Base-by-base conservation (phyloP, 2,797 vertebrate species). In the Luscinia luscinia region DNA sequence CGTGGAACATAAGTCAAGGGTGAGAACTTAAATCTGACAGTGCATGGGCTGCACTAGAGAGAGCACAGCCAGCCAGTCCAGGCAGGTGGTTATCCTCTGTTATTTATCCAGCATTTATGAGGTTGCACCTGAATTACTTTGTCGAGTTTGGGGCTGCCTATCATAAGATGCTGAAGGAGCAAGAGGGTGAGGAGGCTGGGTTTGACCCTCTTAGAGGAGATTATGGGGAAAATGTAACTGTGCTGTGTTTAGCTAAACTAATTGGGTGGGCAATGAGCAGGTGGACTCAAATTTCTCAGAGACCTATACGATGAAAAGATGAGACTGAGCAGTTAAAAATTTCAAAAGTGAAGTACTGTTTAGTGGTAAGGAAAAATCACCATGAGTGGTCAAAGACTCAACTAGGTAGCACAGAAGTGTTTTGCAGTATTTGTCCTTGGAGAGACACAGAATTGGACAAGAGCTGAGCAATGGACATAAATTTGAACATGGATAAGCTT, bases 1-100 rank as follows among this genome's bases (percentile, higher is more conserved):
- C 64, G 7, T 4, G 1, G 1, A 63, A 66, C 1, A 0, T 36
- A 23, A 58, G 26, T 20, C 18, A 34, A 15, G 9, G 15, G 16
- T 58, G 12, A 17, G 46, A 72, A 26, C 11, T 73, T 36, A 62
- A 73, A 4, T 7, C 14, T 72, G 48, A 23, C 4, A 15, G 19
- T 59, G 14, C 22, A 12, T 48, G 36, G 40, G 19, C 19, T 57
- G 28, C 38, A 51, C 70, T 46, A 24, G 38, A 30, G 40, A 63
- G 52, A 66, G 0, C 22, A 41, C 22, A 59, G 24, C 28, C 38
- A 59, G 15, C 11, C 46, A 59, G 73, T 4, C 52, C 22, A 66
- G 66, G 46, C 30, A 41, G 34, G 34, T 24, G 30, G 28, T 36
- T 54, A 9, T 36, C 36, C 28, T 58, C 52, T 66, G 21, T 46